A percentile compares a stretch with the other conserved stretches of the same genome.
These are phyloP conservation scores for Sternarchorhynchus goeldii DNA, from an alignment of 2,797 vertebrate species.

Conservation along the genomic window DNA sequence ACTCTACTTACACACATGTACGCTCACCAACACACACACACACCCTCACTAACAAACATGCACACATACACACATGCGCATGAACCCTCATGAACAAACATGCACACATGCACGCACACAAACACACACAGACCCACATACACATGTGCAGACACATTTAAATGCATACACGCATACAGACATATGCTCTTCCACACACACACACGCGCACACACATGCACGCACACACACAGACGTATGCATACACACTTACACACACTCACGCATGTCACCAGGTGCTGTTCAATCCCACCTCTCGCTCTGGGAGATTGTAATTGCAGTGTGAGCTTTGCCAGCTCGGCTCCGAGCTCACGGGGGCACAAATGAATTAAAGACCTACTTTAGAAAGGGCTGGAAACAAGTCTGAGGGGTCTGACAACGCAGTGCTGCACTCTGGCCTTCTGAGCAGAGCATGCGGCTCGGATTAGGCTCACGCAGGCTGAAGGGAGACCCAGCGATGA, in stretches of 20 bases:
- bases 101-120: conserved; percentile 15
- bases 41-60: background rate
- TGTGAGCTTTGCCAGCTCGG: conserved; percentile 38
- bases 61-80: background rate
- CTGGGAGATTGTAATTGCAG: conserved; percentile 48
- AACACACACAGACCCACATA: background rate
- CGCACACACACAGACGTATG: background rate
- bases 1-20: conserved; percentile 20
- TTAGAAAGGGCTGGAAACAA: conserved; percentile 44
- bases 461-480: background rate
- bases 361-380: conserved; percentile 48
- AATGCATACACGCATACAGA: background rate
- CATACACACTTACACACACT: background rate
- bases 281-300: conserved; percentile 20
- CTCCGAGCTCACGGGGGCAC: conserved; percentile 31
- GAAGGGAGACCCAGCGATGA: background rate
- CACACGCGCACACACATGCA: background rate
- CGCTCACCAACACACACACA: background rate
- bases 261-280: conserved; percentile 19
- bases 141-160: background rate
- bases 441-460: background rate
- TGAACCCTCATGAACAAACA: background rate
- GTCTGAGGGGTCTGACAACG: conserved; percentile 41
- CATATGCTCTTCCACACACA: background rate
- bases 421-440: conserved; percentile 15